phyloP scores from a whole-genome alignment of 2,797 vertebrate species.

The Acanthurus leucopareius region DNA sequence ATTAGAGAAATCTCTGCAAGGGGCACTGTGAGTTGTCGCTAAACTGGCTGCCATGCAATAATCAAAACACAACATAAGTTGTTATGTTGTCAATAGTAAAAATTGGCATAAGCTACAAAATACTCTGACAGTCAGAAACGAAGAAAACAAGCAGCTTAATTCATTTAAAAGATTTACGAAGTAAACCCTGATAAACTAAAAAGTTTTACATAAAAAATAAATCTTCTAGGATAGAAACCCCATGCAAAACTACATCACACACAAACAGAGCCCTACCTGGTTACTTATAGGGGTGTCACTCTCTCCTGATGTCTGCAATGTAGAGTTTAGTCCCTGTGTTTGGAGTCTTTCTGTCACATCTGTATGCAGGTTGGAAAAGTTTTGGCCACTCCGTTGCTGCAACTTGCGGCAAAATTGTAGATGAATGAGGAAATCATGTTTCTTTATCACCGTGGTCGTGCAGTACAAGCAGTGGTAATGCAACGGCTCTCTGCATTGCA shows the following conservation, averaged over 20 bases:
- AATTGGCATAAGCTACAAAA: background rate
- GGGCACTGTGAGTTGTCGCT: too few relatives aligned
- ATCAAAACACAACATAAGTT: too few relatives aligned
- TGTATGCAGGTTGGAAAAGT: too few relatives aligned
- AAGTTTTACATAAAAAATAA: background rate
- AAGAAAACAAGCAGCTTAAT: background rate
- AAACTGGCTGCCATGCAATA: too few relatives aligned
- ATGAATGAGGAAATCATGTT: conserved; percentile 21
- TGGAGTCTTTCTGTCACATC: background rate
- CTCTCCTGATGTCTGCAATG: background rate
- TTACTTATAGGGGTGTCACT: background rate
- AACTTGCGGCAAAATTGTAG: conserved; percentile 3
- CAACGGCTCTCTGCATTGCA: conserved; percentile 10
- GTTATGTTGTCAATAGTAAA: too few relatives aligned
- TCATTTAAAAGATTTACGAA: background rate
- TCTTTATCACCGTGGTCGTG: conserved; percentile 18
- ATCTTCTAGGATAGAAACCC: background rate
- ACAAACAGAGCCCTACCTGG: conserved; percentile 3
- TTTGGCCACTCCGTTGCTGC: background rate
- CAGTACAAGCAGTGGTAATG: conserved; percentile 65
- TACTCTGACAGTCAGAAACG: background rate
- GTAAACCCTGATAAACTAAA: background rate
- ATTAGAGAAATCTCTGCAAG: too few relatives aligned
- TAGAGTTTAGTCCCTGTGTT: background rate
- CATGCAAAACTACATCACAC: too few relatives aligned